Evolutionary conservation across 64 coral and sea anemone species (phyloP), one percentile per base, ranked within the genome.

Genomic region (Exaiptasia diaphana): DNA sequence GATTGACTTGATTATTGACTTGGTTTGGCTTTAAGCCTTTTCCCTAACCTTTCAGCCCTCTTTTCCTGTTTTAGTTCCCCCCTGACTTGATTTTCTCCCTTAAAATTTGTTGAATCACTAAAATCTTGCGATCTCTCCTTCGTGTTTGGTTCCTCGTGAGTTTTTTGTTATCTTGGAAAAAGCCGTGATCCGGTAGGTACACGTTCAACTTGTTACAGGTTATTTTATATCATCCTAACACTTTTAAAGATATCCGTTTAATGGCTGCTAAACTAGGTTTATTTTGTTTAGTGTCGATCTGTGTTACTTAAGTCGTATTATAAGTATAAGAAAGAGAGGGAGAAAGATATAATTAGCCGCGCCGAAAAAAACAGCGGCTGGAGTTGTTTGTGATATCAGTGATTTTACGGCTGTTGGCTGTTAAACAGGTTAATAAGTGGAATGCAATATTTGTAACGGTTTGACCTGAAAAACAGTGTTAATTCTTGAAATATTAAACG

Each of bases 31-130:
- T 73, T 49, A 25, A 45, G 38, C 38, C 69, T 32, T 73, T 45
- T 49, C 69, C 69, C 69, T 49, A 25, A 73, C 69, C 44, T 73
- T 73, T 37, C 44, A 42, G 69, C 38, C 69, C 69, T 49, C 44
- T 73, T 49, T 49, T 73, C 40, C 69, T 46, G 22, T 73, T 71
- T 73, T 73, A 73, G 39, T 73, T 73, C 69, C 44, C 45, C 69
- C 69, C 69, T 73, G 69, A 37, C 69, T 73, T 73, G 36, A 24
- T 12, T 71, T 67, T 71, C 32, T 65, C 69, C 69, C 69, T 73
- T 40, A 35, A 42, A 42, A 49, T 73, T 73, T 73, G 69, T 49
- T 73, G 69, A 45, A 37, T 40, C 27, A 65, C 61, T 37, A n/a
- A n/a, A n/a, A 35, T 38, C 61, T n/a, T 28, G 30, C 61, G 61